Evolutionary conservation across 2,888 invertebrate species (phyloP), one percentile per base, ranked within the genome.

Genomic region (Theodoxus fluviatilis): DNA sequence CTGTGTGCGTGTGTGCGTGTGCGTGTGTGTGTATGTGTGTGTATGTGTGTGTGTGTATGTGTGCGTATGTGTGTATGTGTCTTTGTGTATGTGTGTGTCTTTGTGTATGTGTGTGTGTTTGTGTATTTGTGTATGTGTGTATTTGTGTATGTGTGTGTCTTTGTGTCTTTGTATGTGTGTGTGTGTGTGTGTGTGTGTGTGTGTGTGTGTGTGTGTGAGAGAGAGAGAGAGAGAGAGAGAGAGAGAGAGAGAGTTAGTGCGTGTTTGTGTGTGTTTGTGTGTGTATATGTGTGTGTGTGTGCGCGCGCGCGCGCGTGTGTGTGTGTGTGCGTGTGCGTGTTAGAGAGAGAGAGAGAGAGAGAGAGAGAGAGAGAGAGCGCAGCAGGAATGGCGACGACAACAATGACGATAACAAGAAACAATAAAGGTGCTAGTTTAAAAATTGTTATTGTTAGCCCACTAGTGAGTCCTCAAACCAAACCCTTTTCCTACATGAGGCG

Each of bases 1-100:
- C 18, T 55, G 55, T 55, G 55, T 55, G 55, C 22, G 55, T 55
- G 55, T 55, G 55, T 55, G 59, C 18, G 59, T 25, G 59, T 1
- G 2, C 35, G 33, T 61, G 61, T 61, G 2, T 61, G 61, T 61
- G 33, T 61, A n/a, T 33, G 33, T 61, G 61, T 61, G 33, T 61
- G 61, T 61, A 37, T 61, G 35, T 61, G 33, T 61, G 61, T 61
- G 33, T 61, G 61, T 40, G 61, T 61, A 22, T 61, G 35, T 61
- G 61, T 61, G 35, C 37, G 61, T 61, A 18, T 37, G 61, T 37
- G 61, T 61, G 61, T 61, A 0, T 61, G 37, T 61, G 61, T 33
- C 35, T 33, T 33, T 18, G 61, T 18, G 61, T 35, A 37, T 18
- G 35, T 35, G 37, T 18, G 33, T 35, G 61, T 18, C 18, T 61